A percentile compares a stretch with the other conserved stretches of the same genome.
Conservation (phyloP, 2,113 vertebrate genomes). For the Casuarius casuarius region DNA sequence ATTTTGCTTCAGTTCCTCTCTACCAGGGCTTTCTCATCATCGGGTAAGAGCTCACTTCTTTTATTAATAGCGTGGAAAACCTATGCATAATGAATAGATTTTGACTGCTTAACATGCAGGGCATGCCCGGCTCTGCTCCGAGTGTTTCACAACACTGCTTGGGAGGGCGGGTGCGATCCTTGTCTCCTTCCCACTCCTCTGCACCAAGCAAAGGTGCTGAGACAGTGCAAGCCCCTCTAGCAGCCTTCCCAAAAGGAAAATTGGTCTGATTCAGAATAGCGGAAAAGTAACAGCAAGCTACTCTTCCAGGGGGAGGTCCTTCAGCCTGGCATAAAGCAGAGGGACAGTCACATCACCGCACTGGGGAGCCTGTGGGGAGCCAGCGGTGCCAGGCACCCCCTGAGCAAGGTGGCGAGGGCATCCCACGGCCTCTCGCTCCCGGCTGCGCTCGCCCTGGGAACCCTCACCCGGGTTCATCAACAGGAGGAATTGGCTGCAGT, state of each 20-base stretch:
- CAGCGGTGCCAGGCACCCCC: no score
- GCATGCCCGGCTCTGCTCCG: not conserved
- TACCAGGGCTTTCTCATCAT: constrained; percentile 98
- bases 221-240: not conserved
- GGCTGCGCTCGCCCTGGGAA: no score
- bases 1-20: constrained; percentile 95
- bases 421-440: not conserved
- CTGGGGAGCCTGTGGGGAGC: no score
- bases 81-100: not conserved
- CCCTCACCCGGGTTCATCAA: not conserved
- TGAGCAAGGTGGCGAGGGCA: not conserved
- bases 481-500: not conserved
- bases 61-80: not conserved
- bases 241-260: not conserved
- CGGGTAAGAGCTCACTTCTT: constrained; percentile 83
- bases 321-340: not conserved
- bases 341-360: not conserved
- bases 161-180: not conserved
- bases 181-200: not conserved
- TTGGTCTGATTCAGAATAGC: not conserved
- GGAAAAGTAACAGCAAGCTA: not conserved
- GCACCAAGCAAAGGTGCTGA: not conserved
- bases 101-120: not conserved
- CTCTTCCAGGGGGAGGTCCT: not conserved
- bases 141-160: not conserved